Evolutionary conservation across 2,888 invertebrate genomes (phyloP).

Genomic region (Entomobrya multifasciata): DNA sequence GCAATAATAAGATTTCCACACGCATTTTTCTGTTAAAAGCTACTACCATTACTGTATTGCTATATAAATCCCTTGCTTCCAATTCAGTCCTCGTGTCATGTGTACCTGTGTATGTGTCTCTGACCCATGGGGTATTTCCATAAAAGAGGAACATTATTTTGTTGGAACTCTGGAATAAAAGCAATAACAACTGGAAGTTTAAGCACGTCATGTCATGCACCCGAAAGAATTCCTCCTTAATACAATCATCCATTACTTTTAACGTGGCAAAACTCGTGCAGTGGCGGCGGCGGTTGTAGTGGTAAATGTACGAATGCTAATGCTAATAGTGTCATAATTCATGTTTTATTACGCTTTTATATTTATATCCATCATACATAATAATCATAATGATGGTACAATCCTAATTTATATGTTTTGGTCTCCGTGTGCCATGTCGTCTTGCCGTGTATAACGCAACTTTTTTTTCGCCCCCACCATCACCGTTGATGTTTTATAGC

Average conservation of each 20-base stretch:
- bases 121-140: neutral
- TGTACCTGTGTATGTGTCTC: conserved; percentile 1
- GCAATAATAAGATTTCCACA: neutral
- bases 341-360: conserved; percentile 69
- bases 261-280: conserved; percentile 39
- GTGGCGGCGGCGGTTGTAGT: conserved; percentile 23
- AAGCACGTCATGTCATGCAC: neutral
- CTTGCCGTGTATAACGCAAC: neutral
- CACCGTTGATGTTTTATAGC: neutral
- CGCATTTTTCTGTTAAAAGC: neutral
- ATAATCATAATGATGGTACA: conserved; percentile 50
- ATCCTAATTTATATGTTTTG: conserved; percentile 58
- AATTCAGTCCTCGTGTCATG: conserved; percentile 57
- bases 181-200: too few species aligned
- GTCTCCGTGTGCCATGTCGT: neutral
- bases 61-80: conserved; percentile 30
- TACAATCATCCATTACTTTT: conserved; percentile 33
- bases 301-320: conserved; percentile 39
- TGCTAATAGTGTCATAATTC: conserved; percentile 65
- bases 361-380: conserved; percentile 58
- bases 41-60: neutral
- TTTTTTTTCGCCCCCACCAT: conserved; percentile 25
- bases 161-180: too few species aligned
- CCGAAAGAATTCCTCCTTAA: conserved; percentile 16
- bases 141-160: too few species aligned